Evolutionary conservation across 2,797 vertebrate species (phyloP).

Genomic region (Manis crassicaudata): DNA sequence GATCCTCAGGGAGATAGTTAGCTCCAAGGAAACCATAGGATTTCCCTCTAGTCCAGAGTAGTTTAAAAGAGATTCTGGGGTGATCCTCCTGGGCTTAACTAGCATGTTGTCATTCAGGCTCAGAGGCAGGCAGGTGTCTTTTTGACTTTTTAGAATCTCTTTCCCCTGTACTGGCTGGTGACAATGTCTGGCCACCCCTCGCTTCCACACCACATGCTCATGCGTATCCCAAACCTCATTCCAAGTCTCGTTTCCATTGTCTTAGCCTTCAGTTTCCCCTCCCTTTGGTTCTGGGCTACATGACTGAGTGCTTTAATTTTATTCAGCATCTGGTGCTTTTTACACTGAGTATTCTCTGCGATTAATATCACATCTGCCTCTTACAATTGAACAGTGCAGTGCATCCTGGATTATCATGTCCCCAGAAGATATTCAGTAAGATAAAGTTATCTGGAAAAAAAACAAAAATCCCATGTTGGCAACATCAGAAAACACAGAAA

Average conservation of each 20-base stretch:
- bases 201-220: background rate
- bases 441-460: conserved; percentile 33
- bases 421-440: conserved; percentile 2
- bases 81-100: background rate
- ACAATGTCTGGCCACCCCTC: background rate
- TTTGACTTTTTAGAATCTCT: background rate
- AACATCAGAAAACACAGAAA: conserved; percentile 47
- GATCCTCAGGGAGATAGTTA: background rate
- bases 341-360: background rate
- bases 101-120: background rate
- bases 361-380: conserved; percentile 19
- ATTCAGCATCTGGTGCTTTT: background rate
- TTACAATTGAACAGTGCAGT: background rate
- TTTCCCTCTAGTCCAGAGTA: conserved; percentile 8
- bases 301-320: background rate
- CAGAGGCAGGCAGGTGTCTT: background rate
- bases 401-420: background rate
- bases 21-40: background rate
- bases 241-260: background rate
- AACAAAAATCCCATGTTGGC: background rate
- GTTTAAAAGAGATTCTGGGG: background rate
- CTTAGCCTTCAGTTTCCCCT: background rate
- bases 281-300: background rate
- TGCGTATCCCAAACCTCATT: background rate
- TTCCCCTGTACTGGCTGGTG: background rate